These are phyloP conservation scores for Podarcis lilfordi DNA, from an alignment of 2,797 vertebrate genomes.

Conservation along the genomic window DNA sequence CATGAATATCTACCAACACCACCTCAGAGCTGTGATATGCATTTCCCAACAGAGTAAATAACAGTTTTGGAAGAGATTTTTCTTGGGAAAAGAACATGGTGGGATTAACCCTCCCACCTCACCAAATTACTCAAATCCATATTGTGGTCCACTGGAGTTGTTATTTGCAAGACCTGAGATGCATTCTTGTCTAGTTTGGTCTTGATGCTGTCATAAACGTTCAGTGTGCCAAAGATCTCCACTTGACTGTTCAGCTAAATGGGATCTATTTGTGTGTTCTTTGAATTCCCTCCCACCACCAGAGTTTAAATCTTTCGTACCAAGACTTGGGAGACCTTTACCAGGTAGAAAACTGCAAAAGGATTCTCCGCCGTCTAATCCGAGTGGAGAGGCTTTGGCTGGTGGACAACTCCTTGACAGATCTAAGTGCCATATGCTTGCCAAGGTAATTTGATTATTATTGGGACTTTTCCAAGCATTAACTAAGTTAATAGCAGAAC, in stretches of 20 bases:
- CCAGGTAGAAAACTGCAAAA: constrained; percentile 88
- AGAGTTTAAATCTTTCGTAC: constrained; percentile 95
- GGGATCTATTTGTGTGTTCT: constrained; percentile 16
- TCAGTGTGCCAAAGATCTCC: constrained; percentile 1
- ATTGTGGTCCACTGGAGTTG: no score
- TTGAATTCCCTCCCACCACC: constrained; percentile 33
- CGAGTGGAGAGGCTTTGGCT: constrained; percentile 91
- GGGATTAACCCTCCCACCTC: no score
- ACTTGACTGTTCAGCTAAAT: neutral
- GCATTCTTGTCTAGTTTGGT: neutral
- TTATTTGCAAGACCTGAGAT: no score
- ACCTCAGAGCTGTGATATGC: neutral
- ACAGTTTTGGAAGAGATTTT: no score
- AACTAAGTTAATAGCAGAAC: neutral
- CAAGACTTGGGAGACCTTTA: constrained; percentile 91
- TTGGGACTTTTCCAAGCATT: neutral
- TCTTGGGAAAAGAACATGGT: no score
- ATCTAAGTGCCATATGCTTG: constrained; percentile 90
- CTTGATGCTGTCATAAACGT: constrained; percentile 6
- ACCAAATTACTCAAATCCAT: no score
- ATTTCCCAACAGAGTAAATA: no score
- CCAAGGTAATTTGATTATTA: constrained; percentile 83
- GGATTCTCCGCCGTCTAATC: constrained; percentile 90
- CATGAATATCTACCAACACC: neutral
- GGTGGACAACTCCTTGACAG: constrained; percentile 88